Base-by-base conservation (phyloP, 2,888 invertebrate species). In the Gari tellinella region DNA sequence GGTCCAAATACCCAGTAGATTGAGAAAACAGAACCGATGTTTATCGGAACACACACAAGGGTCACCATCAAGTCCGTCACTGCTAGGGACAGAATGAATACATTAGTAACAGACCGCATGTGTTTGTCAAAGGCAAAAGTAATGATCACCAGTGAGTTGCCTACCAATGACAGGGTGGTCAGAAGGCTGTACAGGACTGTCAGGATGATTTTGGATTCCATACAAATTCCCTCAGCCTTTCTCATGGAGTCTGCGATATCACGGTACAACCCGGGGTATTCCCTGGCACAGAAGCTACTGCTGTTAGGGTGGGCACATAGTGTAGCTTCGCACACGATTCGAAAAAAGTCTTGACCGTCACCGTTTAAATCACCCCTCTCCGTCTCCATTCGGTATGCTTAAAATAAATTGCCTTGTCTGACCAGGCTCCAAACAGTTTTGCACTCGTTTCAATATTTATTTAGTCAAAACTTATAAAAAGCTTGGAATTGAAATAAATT, bases 31-130 rank as follows among this genome's bases (percentile, higher is more conserved):
- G 64, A 66, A 4, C 78, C 80, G 7, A 87, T 56, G 53, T 86
- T 84, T 31, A 86, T 66, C 0, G 86, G 86, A 15, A 84, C 83
- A 58, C 81, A 80, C 1, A 82, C 81, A 7, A 85, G 43, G 1
- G 83, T 80, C 8, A 86, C 73, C 52, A 85, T 77, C 17, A 88
- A 52, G 53, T 88, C 86, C 40, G 84, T 81, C 0, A 83, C 70
- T 0, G 88, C 85, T 21, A 88, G 72, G 7, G 86, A 86, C 14
- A 85, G 52, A 21, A 86, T 84, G 53, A 84, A 86, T 0, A 85
- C 81, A 58, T 86, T 88, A 8, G 85, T 85, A 3, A 79, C 80
- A 5, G 83, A 83, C 10, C 86, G 72, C 83, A 88, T 85, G 52
- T 82, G 63, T 31, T 72, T 80, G 63, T 86, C 84, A 23, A 72